Base-by-base conservation (phyloP, 2,888 invertebrate species). In the Smittia aterrima region DNA sequence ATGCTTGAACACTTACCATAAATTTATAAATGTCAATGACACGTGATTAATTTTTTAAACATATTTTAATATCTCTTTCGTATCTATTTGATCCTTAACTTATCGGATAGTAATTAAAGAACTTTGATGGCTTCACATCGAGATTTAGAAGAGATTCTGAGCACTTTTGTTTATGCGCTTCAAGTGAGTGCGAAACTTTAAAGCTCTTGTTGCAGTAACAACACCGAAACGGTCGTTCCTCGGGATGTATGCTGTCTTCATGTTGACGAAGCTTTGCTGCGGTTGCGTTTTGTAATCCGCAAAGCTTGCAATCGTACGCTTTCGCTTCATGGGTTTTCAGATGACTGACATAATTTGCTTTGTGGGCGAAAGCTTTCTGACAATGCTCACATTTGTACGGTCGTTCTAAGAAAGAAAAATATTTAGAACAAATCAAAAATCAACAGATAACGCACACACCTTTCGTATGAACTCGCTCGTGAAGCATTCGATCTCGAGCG, bases 391-490 rank as follows among this genome's bases (percentile, higher is more conserved):
- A 67, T 41, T 41, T 67, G n/a, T 67, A 67, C 0, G 67, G 41
- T 16, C 67, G 67, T 20, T 40, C 67, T 67, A 7, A n/a, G 53
- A 7, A 38, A 38, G 4, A 62, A 24, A 20, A 62, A 62, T 2
- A 20, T 16, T 62, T 24, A 24, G 2, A 2, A 1, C 9, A 16
- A 27, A 27, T 22, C 32, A 32, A 16, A 1, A 1, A 13, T 4
- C 7, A 53, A 38, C n/a, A n/a, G n/a, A n/a, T n/a, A n/a, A n/a
- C n/a, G n/a, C n/a, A n/a, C 11, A 11, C 27, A 67, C 67, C 67
- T 67, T 40, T 40, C 9, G 40, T 67, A 41, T 67, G 67, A 13
- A 22, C 22, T 20, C 41, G 25, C 20, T 67, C 67, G 40, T 67
- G 67, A 6, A 67, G 7, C 13, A 22, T 40, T 4, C 22, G 25